Percentiles rank a stretch among this genome's conserved stretches.
Evolutionary conservation across 1,140 invertebrate genomes (phyloP).

Genomic region (Lucilia cuprina): DNA sequence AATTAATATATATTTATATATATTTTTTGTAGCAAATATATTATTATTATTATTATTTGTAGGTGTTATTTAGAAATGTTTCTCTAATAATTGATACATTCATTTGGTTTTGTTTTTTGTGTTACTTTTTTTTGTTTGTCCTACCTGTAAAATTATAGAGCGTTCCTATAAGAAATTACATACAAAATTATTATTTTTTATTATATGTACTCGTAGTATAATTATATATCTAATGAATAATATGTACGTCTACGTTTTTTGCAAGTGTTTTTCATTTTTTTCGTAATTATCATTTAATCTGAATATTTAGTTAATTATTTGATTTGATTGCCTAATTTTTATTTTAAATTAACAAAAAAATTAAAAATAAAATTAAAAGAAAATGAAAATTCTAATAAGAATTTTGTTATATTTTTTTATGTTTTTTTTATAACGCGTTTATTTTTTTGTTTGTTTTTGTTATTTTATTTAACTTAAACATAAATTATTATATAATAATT

Average conservation of each 20-base stretch:
- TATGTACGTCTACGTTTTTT: neutral
- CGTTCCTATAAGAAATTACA: neutral
- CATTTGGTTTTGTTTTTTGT: neutral
- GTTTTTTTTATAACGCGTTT: constrained; percentile 32
- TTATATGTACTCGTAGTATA: neutral
- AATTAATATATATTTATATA: neutral
- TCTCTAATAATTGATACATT: constrained; percentile 3
- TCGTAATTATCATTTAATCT: neutral
- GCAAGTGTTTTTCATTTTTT: neutral
- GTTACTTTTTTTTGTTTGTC: neutral
- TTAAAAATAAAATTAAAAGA: neutral
- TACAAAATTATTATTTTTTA: neutral
- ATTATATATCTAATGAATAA: neutral
- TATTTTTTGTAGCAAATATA: neutral
- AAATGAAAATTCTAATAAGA: constrained; percentile 10
- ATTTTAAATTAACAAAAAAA: neutral
- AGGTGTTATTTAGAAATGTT: neutral
- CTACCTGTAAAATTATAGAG: neutral
- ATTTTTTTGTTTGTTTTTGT: constrained; percentile 28
- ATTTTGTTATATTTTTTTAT: neutral
- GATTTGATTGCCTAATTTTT: neutral
- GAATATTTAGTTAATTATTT: neutral
- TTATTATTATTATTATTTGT: neutral
- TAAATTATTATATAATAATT: constrained; percentile 36
- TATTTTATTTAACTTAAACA: constrained; percentile 34